Evolutionary conservation across 2,888 invertebrate species (phyloP).

Genomic region (Entomobrya proxima): DNA sequence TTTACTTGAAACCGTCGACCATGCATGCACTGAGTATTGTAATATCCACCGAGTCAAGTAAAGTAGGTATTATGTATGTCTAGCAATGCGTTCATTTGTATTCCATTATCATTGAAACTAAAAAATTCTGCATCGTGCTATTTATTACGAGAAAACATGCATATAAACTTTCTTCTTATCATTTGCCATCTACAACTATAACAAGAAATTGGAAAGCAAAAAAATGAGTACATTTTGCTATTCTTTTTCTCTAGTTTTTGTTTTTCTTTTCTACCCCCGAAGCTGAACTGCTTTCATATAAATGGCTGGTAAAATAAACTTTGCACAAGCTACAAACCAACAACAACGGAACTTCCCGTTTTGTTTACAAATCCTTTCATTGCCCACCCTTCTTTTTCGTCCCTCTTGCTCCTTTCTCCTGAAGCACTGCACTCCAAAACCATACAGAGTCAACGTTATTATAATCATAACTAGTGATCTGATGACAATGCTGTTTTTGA

Average conservation of each 20-base stretch:
- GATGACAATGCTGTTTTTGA: constrained; percentile 64
- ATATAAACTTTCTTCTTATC: neutral
- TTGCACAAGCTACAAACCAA: neutral
- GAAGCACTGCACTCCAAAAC: constrained; percentile 1
- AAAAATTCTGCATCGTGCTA: neutral
- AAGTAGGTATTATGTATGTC: neutral
- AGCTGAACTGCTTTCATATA: neutral
- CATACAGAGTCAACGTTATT: constrained; percentile 34
- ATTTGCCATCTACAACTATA: neutral
- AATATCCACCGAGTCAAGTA: too few species aligned
- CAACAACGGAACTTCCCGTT: constrained; percentile 5
- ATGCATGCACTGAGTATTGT: too few species aligned
- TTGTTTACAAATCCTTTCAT: constrained; percentile 49
- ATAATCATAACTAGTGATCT: constrained; percentile 56
- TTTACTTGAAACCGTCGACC: too few species aligned
- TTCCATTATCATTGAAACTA: neutral
- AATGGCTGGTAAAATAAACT: neutral
- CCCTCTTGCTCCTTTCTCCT: neutral
- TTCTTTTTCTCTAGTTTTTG: too few species aligned
- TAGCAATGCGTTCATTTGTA: neutral
- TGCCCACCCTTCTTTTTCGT: neutral
- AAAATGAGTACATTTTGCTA: too few species aligned
- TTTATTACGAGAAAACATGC: neutral
- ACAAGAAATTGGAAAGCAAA: neutral
- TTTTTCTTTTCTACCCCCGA: neutral